A percentile compares a stretch with the other conserved stretches of the same genome.
phyloP scores from a whole-genome alignment of 1,140 invertebrate species.

The Zaprionus vittiger region DNA sequence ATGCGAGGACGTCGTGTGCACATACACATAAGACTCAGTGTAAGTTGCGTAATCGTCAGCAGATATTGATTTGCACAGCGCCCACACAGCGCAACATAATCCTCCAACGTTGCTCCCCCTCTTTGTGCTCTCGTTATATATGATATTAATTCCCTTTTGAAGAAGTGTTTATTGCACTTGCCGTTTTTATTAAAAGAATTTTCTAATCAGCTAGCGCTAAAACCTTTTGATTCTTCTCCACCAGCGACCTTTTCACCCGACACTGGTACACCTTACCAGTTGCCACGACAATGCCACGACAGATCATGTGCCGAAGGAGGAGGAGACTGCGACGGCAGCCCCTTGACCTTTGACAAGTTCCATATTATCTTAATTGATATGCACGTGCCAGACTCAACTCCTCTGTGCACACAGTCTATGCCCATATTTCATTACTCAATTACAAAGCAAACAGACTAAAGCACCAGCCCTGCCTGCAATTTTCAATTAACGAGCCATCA shows the following conservation, averaged over 20 bases:
- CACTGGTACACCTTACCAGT: not conserved
- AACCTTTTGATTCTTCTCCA: not conserved
- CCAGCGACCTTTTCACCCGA: not conserved
- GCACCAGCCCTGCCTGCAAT: slow-evolving; percentile 48
- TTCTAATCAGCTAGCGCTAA: not conserved
- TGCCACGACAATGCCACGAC: slow-evolving; percentile 12
- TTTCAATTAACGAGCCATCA: slow-evolving; percentile 66
- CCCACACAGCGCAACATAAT: not conserved
- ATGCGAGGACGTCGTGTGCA: not conserved
- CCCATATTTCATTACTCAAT: slow-evolving; percentile 73
- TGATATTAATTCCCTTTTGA: not conserved
- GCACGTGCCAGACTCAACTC: slow-evolving; percentile 16
- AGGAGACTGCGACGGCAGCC: slow-evolving; percentile 7
- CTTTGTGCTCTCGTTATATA: not conserved
- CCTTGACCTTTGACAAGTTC: slow-evolving; percentile 24
- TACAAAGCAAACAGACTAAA: slow-evolving; percentile 67
- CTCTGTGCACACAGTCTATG: not conserved
- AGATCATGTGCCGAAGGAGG: not conserved
- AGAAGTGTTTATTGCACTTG: slow-evolving; percentile 6
- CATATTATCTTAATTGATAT: slow-evolving; percentile 62
- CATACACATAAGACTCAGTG: not conserved
- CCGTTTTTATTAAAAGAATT: not conserved
- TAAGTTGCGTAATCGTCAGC: slow-evolving; percentile 6
- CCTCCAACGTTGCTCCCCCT: not conserved
- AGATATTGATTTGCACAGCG: not conserved